phyloP scores from a whole-genome alignment of 2,888 invertebrate genomes.

The Malthinus flaveolus region DNA sequence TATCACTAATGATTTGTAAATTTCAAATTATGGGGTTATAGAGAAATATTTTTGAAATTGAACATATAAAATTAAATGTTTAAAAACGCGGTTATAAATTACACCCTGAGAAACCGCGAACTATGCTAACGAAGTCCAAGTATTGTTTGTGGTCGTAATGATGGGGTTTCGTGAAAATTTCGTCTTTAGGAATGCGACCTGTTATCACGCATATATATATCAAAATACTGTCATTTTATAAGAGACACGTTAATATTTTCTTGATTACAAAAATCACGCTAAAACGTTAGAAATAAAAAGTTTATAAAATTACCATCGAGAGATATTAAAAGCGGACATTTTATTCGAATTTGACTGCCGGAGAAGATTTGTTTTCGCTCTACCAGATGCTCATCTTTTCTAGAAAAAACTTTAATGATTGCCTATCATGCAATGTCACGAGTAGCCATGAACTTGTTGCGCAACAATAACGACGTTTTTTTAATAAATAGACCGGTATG shows the following conservation, averaged over 20 bases:
- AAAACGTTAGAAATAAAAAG: conserved; percentile 21
- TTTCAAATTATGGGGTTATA: conserved; percentile 12
- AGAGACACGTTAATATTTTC: conserved; percentile 20
- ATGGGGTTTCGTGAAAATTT: conserved; percentile 31
- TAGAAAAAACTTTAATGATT: conserved; percentile 5
- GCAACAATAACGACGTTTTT: no score
- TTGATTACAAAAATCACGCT: conserved; percentile 27
- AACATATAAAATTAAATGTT: conserved; percentile 24
- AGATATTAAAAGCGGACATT: not conserved
- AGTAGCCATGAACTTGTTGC: conserved; percentile 2
- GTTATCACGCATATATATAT: conserved; percentile 26
- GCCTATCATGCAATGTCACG: conserved; percentile 2
- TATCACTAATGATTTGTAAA: not conserved
- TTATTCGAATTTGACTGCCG: not conserved
- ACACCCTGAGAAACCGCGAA: conserved; percentile 21
- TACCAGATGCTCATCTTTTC: conserved; percentile 5
- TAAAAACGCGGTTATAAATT: conserved; percentile 28
- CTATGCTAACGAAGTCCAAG: conserved; percentile 33
- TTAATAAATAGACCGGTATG: no score
- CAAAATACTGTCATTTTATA: conserved; percentile 35
- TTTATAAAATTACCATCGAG: not conserved
- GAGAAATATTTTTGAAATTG: conserved; percentile 7
- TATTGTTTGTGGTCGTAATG: conserved; percentile 33
- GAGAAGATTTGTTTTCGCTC: no score
- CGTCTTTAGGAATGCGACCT: conserved; percentile 31